These are phyloP conservation scores for Chironomus riparius DNA, from an alignment of 2,888 invertebrate species.

Conservation along the genomic window DNA sequence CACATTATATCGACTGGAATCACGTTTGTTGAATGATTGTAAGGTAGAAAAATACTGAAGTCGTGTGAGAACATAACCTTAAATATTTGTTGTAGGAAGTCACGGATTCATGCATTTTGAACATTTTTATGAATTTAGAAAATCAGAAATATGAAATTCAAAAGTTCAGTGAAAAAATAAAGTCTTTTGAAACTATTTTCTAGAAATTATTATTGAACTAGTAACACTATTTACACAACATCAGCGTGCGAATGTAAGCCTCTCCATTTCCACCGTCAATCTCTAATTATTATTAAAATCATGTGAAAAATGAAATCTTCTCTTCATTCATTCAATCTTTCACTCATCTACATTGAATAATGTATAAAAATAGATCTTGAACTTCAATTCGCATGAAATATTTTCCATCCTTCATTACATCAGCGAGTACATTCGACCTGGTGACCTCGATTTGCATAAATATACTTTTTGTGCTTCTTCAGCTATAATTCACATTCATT, in stretches of 20 bases:
- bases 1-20: no score
- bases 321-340: no score
- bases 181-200: no score
- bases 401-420: background rate
- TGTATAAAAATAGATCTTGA: conserved; percentile 7
- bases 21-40: no score
- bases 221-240: no score
- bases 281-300: background rate
- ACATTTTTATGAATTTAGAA: no score
- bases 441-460: conserved; percentile 10
- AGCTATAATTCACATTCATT: background rate
- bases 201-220: no score
- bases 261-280: background rate
- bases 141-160: no score
- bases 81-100: no score
- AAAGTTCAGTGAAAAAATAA: no score
- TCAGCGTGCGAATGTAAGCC: background rate
- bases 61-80: background rate
- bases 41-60: background rate
- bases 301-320: background rate
- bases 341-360: no score
- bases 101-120: no score
- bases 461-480: background rate
- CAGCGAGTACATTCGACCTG: background rate
- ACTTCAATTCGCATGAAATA: background rate